Percentiles rank a stretch among this genome's conserved stretches.
phyloP scores from a whole-genome alignment of 2,888 invertebrate genomes.

The Cephus pygmeus region DNA sequence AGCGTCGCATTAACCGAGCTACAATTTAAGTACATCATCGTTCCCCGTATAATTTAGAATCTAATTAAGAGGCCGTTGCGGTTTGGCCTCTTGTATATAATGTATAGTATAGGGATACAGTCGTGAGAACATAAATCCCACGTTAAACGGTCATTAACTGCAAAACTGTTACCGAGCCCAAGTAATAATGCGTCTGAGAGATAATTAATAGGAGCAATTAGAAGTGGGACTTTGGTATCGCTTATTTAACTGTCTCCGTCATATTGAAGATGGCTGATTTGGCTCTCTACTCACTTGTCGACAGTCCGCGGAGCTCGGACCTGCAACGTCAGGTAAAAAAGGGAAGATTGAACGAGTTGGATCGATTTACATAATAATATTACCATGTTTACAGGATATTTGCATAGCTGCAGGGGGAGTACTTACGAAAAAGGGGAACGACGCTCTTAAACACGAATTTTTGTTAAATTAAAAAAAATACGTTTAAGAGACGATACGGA shows the following conservation, averaged over 20 bases:
- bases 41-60: conserved; percentile 27
- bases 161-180: conserved; percentile 18
- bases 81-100: not conserved
- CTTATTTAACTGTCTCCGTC: too few relatives aligned
- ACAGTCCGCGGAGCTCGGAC: conserved; percentile 24
- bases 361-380: conserved; percentile 13
- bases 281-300: conserved; percentile 28
- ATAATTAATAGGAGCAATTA: too few relatives aligned
- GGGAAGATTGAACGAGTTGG: not conserved
- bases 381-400: conserved; percentile 3
- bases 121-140: conserved; percentile 23
- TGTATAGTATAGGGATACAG: not conserved
- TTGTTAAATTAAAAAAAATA: too few relatives aligned
- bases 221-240: too few relatives aligned
- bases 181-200: too few relatives aligned
- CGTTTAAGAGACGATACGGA: too few relatives aligned
- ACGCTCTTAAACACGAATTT: too few relatives aligned
- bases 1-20: not conserved
- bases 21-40: conserved; percentile 17
- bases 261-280: too few relatives aligned
- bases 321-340: conserved; percentile 26
- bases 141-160: conserved; percentile 26
- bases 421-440: not conserved
- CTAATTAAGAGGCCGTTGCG: conserved; percentile 26
- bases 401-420: conserved; percentile 5